phyloP scores from a whole-genome alignment of 64 coral and sea anemone species.

The Montipora sp. region DNA sequence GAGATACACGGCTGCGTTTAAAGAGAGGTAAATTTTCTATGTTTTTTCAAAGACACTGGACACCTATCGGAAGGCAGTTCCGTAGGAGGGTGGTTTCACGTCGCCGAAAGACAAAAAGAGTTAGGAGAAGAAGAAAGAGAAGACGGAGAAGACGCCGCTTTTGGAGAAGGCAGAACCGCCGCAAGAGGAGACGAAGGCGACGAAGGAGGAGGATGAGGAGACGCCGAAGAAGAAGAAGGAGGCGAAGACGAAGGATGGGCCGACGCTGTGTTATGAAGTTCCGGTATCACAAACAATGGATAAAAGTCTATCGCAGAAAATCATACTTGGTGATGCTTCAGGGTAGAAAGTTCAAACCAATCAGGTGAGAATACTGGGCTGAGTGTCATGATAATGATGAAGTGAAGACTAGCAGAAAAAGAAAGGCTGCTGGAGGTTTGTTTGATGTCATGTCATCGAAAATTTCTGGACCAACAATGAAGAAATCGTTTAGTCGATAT shows the following conservation, averaged over 20 bases:
- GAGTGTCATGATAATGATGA: too few relatives aligned
- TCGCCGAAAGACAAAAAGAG: neutral
- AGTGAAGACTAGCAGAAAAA: too few relatives aligned
- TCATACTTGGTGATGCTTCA: neutral
- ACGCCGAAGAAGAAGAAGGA: slow-evolving; percentile 1
- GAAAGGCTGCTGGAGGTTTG: too few relatives aligned
- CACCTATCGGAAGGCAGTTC: too few relatives aligned
- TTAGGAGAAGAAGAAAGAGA: neutral
- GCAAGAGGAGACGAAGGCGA: slow-evolving; percentile 10
- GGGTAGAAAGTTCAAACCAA: neutral
- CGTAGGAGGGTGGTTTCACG: neutral
- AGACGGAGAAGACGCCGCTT: neutral
- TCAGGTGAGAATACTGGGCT: slow-evolving; percentile 8
- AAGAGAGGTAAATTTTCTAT: neutral
- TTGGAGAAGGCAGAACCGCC: neutral
- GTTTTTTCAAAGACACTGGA: neutral
- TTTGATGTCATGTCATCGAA: too few relatives aligned
- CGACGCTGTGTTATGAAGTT: slow-evolving; percentile 34
- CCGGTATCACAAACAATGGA: neutral
- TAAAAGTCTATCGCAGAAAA: slow-evolving; percentile 21
- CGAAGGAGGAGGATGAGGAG: slow-evolving; percentile 22
- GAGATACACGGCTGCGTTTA: neutral
- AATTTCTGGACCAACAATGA: too few relatives aligned
- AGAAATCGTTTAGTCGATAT: too few relatives aligned
- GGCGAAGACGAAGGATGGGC: slow-evolving; percentile 7